A percentile compares a stretch with the other conserved stretches of the same genome.
phyloP scores from a whole-genome alignment of 2,797 vertebrate species.

The Danionella dracula region DNA sequence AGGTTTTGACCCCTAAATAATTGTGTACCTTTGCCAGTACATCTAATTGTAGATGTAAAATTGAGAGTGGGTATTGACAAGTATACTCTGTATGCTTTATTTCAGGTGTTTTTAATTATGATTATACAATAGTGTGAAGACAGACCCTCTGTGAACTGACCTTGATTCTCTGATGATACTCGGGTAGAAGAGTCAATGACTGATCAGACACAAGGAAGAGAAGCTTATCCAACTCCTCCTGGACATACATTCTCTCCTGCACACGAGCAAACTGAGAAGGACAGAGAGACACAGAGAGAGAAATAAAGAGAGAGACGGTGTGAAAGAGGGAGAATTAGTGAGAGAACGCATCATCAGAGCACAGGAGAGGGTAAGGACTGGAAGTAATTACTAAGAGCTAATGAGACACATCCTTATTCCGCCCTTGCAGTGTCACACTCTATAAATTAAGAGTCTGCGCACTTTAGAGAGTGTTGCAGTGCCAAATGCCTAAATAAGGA shows the following conservation, averaged over 20 bases:
- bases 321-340: not conserved
- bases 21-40: too few relatives aligned
- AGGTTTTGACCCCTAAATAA: too few relatives aligned
- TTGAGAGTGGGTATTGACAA: too few relatives aligned
- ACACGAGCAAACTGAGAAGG: conserved; percentile 71
- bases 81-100: too few relatives aligned
- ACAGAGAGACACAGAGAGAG: conserved; percentile 7
- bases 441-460: not conserved
- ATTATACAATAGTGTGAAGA: too few relatives aligned
- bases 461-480: not conserved
- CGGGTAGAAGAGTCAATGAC: conserved; percentile 80
- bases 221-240: conserved; percentile 79
- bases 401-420: conserved; percentile 24
- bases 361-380: not conserved
- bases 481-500: not conserved
- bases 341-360: not conserved
- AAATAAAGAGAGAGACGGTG: not conserved
- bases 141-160: conserved; percentile 47
- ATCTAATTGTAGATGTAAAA: too few relatives aligned
- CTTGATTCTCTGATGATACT: conserved; percentile 85
- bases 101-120: too few relatives aligned
- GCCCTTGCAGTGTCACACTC: not conserved
- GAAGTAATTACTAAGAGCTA: conserved; percentile 28
- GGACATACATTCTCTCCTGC: conserved; percentile 69
- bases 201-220: conserved; percentile 81